Percentiles rank a stretch among this genome's conserved stretches.
phyloP scores from a whole-genome alignment of 2,113 vertebrate genomes.

The Heterochromis multidens region DNA sequence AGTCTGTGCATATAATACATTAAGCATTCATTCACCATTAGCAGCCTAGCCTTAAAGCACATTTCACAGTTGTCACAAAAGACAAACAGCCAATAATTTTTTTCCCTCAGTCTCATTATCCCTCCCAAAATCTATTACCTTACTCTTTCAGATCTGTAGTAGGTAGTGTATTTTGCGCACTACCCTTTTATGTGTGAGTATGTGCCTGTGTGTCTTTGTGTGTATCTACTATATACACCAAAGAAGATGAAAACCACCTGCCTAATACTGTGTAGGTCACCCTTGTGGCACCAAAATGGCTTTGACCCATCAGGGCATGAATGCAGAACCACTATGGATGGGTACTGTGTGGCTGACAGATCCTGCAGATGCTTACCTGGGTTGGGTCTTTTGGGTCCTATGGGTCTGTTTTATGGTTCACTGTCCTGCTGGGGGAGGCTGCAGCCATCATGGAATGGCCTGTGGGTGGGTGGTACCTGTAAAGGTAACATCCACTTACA shows the following conservation, averaged over 20 bases:
- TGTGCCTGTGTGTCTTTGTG: background rate
- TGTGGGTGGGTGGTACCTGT: background rate
- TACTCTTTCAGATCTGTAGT: background rate
- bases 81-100: constrained; percentile 25
- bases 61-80: constrained; percentile 37
- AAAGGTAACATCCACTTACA: background rate
- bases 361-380: too few relatives aligned
- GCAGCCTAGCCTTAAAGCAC: constrained; percentile 5
- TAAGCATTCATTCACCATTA: constrained; percentile 25
- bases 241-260: background rate
- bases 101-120: constrained; percentile 29
- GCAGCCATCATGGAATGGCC: background rate
- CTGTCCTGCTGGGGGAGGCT: background rate
- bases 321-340: background rate
- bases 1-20: background rate
- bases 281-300: background rate
- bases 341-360: background rate
- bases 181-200: background rate
- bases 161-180: background rate
- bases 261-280: background rate
- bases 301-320: background rate
- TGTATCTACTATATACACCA: background rate
- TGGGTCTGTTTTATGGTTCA: background rate
- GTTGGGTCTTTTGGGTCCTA: too few relatives aligned
- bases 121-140: constrained; percentile 25